Conservation (phyloP, 2,113 vertebrate species). For the Tenrec ecaudatus region DNA sequence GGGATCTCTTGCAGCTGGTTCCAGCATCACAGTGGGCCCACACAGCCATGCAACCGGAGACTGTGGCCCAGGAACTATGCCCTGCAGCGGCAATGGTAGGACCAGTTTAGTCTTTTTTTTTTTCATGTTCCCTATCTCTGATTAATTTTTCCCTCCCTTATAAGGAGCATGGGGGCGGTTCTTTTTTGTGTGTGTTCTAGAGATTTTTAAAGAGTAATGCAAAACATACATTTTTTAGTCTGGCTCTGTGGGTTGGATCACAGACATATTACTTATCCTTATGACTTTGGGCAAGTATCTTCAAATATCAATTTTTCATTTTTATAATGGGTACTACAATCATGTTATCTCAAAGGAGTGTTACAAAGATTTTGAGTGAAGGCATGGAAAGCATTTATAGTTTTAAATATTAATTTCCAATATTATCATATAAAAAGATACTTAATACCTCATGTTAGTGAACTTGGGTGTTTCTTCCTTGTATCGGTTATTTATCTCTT, state of each 20-base stretch:
- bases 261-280: neutral
- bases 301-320: slow-evolving; percentile 39
- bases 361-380: slow-evolving; percentile 3
- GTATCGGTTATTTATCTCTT: slow-evolving; percentile 48
- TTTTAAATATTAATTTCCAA: slow-evolving; percentile 8
- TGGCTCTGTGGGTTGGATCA: neutral
- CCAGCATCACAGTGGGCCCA: neutral
- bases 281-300: neutral
- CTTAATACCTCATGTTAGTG: slow-evolving; percentile 19
- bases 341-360: neutral
- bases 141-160: neutral
- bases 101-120: neutral
- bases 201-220: neutral
- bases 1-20: neutral
- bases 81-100: neutral
- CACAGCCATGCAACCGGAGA: neutral
- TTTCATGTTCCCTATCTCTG: neutral
- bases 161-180: too few relatives aligned
- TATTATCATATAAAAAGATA: neutral
- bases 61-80: neutral
- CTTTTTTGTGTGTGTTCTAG: neutral
- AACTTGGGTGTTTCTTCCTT: slow-evolving; percentile 19
- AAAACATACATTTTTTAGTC: slow-evolving; percentile 26
- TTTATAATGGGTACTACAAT: neutral
- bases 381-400: neutral